Percentiles rank a stretch among this genome's conserved stretches.
Evolutionary conservation across 37 sponge, comb jelly and placozoan species (phyloP).

Genomic region (Lycopodina hypogea): DNA sequence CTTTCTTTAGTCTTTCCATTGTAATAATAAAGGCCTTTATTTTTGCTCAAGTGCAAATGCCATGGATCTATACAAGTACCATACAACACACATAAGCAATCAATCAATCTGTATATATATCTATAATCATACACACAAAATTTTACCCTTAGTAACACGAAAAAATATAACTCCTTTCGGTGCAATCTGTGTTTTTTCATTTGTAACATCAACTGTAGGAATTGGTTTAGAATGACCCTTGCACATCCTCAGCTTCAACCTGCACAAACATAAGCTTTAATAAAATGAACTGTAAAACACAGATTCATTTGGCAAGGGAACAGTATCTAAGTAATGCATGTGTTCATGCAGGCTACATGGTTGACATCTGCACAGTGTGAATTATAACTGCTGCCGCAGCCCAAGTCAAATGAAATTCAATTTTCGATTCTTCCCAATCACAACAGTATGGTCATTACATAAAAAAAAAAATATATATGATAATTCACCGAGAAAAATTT

Average conservation of each 20-base stretch:
- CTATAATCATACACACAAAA: neutral
- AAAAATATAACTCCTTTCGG: conserved; percentile 59
- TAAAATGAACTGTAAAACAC: neutral
- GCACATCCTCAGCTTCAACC: conserved; percentile 30
- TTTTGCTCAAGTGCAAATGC: conserved; percentile 67
- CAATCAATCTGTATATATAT: neutral
- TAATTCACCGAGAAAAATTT: conserved; percentile 8
- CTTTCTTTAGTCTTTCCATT: conserved; percentile 43
- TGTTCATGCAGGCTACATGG: too few species aligned
- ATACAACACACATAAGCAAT: neutral
- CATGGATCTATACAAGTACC: conserved; percentile 61
- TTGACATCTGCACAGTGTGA: too few species aligned
- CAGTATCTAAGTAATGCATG: too few species aligned
- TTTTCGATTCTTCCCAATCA: neutral
- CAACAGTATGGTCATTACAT: too few species aligned
- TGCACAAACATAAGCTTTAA: neutral
- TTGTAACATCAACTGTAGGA: conserved; percentile 3
- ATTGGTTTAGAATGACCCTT: conserved; percentile 1
- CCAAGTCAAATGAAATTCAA: neutral
- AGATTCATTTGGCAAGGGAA: too few species aligned
- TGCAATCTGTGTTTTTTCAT: conserved; percentile 27
- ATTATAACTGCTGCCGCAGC: neutral
- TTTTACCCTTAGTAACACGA: conserved; percentile 45
- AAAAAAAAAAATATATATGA: neutral
- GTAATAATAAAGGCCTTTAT: conserved; percentile 52